Conservation (phyloP, 2,888 invertebrate species). For the Caenorhabditis drosophilae region DNA sequence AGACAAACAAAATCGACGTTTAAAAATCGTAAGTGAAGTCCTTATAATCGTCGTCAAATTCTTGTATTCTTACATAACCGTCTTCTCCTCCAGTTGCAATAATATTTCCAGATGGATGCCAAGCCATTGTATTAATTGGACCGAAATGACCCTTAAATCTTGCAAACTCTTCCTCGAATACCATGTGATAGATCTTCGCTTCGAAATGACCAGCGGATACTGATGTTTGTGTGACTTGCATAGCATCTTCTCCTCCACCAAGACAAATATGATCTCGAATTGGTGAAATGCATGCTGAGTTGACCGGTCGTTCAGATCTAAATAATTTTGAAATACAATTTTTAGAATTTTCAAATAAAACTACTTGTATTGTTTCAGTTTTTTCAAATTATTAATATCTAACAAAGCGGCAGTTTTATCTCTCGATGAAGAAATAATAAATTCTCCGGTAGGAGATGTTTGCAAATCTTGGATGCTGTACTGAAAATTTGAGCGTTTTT, state of each 20-base stretch:
- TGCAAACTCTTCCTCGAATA: constrained; percentile 95
- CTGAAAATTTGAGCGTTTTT: constrained; percentile 9
- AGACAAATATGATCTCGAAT: constrained; percentile 89
- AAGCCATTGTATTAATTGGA: constrained; percentile 96
- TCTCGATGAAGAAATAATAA: constrained; percentile 94
- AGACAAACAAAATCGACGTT: constrained; percentile 2
- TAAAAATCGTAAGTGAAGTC: constrained; percentile 89
- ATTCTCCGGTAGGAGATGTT: constrained; percentile 75
- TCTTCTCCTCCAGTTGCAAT: constrained; percentile 98
- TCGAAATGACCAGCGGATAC: constrained; percentile 95
- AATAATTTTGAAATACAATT: constrained; percentile 10
- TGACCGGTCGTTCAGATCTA: constrained; percentile 87
- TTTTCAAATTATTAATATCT: constrained; percentile 84
- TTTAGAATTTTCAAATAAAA: background rate
- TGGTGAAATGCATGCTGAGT: constrained; percentile 95
- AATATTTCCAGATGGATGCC: constrained; percentile 94
- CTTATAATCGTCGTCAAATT: constrained; percentile 93
- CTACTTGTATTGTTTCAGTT: constrained; percentile 90
- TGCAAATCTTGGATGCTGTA: constrained; percentile 92
- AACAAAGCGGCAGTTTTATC: constrained; percentile 87
- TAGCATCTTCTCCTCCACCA: constrained; percentile 99
- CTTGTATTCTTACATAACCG: constrained; percentile 93
- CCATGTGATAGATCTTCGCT: constrained; percentile 88
- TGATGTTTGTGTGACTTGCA: constrained; percentile 90
- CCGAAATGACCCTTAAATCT: constrained; percentile 99